Evolutionary conservation across 2,888 invertebrate genomes (phyloP).

Genomic region (Willowsia nigromaculata): DNA sequence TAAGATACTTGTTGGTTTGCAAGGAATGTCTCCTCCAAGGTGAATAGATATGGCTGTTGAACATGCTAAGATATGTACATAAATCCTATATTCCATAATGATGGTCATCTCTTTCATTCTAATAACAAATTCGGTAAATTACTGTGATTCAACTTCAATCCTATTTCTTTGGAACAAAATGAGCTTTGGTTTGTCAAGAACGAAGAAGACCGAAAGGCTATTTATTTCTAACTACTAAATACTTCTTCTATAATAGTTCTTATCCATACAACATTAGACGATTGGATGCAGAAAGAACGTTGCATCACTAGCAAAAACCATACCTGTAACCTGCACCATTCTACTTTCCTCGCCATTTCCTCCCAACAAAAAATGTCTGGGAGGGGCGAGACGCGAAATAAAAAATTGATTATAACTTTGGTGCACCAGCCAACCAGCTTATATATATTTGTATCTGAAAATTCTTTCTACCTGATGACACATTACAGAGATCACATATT

Average conservation of each 20-base stretch:
- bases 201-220: too few relatives aligned
- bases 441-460: not conserved
- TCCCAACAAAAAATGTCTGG: conserved; percentile 31
- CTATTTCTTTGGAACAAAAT: not conserved
- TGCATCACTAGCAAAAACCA: too few relatives aligned
- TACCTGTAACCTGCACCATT: too few relatives aligned
- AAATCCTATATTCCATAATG: not conserved
- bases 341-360: not conserved
- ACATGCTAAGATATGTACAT: not conserved
- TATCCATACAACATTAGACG: too few relatives aligned
- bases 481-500: not conserved
- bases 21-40: too few relatives aligned
- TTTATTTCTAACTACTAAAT: too few relatives aligned
- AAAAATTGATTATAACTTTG: not conserved
- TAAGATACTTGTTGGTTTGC: too few relatives aligned
- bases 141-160: not conserved
- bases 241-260: too few relatives aligned
- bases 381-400: not conserved
- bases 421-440: not conserved
- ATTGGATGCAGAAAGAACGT: too few relatives aligned
- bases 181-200: not conserved
- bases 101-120: not conserved
- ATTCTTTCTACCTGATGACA: not conserved
- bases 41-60: not conserved
- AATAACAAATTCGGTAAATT: not conserved